Evolutionary conservation across 2,888 invertebrate genomes (phyloP).

Genomic region (Germaria angustata): DNA sequence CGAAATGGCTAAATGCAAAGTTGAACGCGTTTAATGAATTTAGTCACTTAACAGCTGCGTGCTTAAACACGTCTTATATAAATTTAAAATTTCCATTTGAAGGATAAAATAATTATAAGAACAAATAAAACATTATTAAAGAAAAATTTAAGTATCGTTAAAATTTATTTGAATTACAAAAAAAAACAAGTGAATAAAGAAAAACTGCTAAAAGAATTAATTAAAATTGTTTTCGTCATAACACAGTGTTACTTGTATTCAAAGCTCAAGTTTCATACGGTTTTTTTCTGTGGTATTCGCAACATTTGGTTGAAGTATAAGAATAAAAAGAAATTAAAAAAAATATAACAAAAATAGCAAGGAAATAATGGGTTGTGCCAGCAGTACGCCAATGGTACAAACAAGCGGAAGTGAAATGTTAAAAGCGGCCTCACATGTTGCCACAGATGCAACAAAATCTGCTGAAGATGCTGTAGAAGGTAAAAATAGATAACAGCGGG

Average conservation of each 20-base stretch:
- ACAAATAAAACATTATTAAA: background rate
- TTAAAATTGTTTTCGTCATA: background rate
- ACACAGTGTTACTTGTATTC: background rate
- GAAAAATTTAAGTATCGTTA: too few species aligned
- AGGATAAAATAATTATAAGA: background rate
- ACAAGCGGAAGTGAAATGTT: conserved; percentile 77
- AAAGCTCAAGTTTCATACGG: background rate
- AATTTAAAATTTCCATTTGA: background rate
- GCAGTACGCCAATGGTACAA: conserved; percentile 77
- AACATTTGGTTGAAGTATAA: background rate
- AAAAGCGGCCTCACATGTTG: conserved; percentile 76
- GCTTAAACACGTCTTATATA: conserved; percentile 55
- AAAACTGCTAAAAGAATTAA: conserved; percentile 4
- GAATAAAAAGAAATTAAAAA: conserved; percentile 2
- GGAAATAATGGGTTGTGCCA: conserved; percentile 75
- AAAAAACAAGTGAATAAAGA: background rate
- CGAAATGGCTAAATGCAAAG: conserved; percentile 56
- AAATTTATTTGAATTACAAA: background rate
- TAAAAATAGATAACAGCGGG: conserved; percentile 54
- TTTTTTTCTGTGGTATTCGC: background rate
- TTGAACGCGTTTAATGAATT: conserved; percentile 58
- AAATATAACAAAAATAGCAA: conserved; percentile 15
- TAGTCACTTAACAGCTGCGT: conserved; percentile 63
- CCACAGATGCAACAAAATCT: conserved; percentile 73
- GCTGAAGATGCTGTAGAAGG: conserved; percentile 75